Conservation (phyloP, 1,140 invertebrate genomes). For the Propsilocerus akamusi region DNA sequence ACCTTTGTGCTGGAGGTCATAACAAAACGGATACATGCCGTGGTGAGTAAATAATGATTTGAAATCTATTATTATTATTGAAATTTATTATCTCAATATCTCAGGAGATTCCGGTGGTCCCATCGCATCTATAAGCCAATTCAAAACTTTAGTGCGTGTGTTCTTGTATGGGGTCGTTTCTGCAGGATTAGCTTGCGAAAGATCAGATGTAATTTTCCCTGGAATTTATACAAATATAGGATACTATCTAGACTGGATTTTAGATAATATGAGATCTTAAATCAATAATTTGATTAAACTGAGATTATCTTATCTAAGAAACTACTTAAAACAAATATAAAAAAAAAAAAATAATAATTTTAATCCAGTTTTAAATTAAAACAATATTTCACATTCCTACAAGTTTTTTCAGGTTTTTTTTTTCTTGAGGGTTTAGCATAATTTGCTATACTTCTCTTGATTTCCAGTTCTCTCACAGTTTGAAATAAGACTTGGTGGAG, state of each 20-base stretch:
- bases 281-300: background rate
- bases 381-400: too few relatives aligned
- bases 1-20: constrained; percentile 31
- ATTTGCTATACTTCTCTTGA: too few relatives aligned
- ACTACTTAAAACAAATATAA: too few relatives aligned
- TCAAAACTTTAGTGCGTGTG: too few relatives aligned
- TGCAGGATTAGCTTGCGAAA: constrained; percentile 28
- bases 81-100: background rate
- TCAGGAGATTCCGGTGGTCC: constrained; percentile 25
- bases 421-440: too few relatives aligned
- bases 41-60: constrained; percentile 17
- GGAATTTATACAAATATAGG: constrained; percentile 24
- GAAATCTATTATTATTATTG: background rate
- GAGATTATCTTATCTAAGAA: too few relatives aligned
- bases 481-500: too few relatives aligned
- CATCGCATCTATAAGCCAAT: too few relatives aligned
- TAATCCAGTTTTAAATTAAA: too few relatives aligned
- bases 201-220: constrained; percentile 17
- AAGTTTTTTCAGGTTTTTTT: too few relatives aligned
- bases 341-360: too few relatives aligned
- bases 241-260: constrained; percentile 25
- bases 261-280: constrained; percentile 17
- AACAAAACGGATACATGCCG: constrained; percentile 38
- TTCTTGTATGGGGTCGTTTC: constrained; percentile 26
- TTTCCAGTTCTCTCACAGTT: too few relatives aligned